Conservation (phyloP, 2,888 invertebrate species). For the Dryomyza anilis region DNA sequence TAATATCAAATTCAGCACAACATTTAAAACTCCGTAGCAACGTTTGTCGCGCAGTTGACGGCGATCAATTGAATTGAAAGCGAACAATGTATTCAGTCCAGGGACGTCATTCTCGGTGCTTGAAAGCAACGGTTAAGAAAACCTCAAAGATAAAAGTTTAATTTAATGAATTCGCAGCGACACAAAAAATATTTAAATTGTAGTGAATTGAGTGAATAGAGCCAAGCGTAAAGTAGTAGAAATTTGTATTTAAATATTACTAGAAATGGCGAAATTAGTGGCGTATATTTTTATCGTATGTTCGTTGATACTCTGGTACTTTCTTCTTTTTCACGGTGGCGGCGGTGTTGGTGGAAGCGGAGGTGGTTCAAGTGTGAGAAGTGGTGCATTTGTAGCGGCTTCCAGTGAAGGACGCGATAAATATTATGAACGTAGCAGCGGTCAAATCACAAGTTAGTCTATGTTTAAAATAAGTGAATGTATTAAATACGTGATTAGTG, state of each 20-base stretch:
- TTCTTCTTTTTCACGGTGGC: constrained; percentile 45
- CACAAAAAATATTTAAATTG: constrained; percentile 9
- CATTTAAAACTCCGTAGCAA: too few relatives aligned
- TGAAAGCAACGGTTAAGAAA: constrained; percentile 32
- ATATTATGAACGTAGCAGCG: constrained; percentile 54
- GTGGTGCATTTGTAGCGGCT: constrained; percentile 36
- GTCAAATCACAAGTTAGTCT: constrained; percentile 55
- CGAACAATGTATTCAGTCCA: constrained; percentile 55
- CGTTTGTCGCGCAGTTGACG: constrained; percentile 13
- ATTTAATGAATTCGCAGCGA: constrained; percentile 9
- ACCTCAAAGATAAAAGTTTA: constrained; percentile 5
- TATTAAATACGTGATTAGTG: constrained; percentile 18
- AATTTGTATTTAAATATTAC: constrained; percentile 9
- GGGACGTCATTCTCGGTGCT: constrained; percentile 53
- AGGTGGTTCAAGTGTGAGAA: constrained; percentile 29
- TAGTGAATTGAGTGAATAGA: constrained; percentile 11
- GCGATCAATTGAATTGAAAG: constrained; percentile 1
- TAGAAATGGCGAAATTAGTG: constrained; percentile 53
- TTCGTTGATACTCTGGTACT: constrained; percentile 52
- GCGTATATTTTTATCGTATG: constrained; percentile 50
- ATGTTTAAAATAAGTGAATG: constrained; percentile 10
- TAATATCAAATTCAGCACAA: too few relatives aligned
- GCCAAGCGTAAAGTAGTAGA: constrained; percentile 1
- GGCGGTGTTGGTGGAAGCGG: constrained; percentile 28
- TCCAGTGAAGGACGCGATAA: constrained; percentile 55